Conservation (phyloP, 1,140 invertebrate species). For the Neodiprion pinetum region DNA sequence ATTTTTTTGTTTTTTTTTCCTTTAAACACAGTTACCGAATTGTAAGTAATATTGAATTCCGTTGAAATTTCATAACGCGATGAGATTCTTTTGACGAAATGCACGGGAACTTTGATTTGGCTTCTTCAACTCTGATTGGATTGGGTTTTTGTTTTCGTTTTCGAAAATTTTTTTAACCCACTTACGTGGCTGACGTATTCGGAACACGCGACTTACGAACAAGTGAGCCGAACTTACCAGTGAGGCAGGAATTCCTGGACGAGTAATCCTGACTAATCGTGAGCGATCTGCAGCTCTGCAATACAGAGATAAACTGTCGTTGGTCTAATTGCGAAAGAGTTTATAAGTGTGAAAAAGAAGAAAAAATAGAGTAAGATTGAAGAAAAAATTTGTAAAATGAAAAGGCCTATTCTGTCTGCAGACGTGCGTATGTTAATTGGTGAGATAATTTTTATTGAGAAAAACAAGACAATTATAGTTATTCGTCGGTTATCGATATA, state of each 20-base stretch:
- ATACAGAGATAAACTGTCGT: no score
- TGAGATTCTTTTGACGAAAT: constrained; percentile 12
- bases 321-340: no score
- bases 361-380: background rate
- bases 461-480: background rate
- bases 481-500: no score
- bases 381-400: constrained; percentile 12
- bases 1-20: no score
- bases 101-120: background rate
- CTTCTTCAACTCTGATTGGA: no score
- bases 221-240: constrained; percentile 10
- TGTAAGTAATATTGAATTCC: no score
- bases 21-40: no score
- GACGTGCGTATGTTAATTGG: constrained; percentile 20
- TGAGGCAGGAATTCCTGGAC: constrained; percentile 16
- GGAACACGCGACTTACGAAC: background rate
- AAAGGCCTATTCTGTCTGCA: constrained; percentile 30
- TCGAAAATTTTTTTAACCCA: background rate
- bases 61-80: background rate
- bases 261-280: background rate
- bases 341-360: background rate
- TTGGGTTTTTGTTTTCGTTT: constrained; percentile 8
- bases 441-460: background rate
- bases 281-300: no score
- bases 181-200: background rate